Evolutionary conservation across 2,888 invertebrate species (phyloP).

Genomic region (Tillus elongatus): DNA sequence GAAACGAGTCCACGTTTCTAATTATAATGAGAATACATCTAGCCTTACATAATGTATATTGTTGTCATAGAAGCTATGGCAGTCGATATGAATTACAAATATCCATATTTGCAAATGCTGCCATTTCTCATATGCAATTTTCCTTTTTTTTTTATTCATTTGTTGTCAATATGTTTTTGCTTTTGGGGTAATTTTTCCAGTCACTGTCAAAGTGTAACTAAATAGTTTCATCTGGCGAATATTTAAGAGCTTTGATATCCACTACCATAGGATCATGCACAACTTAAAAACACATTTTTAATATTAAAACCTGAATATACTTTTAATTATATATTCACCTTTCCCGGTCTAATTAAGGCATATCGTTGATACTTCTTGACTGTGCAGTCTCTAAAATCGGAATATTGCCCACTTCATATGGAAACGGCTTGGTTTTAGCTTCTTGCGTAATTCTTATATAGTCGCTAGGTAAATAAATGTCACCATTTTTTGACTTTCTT

Average conservation of each 20-base stretch:
- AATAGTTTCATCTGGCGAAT: background rate
- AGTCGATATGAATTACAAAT: too few relatives aligned
- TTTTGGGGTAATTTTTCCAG: background rate
- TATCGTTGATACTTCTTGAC: background rate
- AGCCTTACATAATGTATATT: too few relatives aligned
- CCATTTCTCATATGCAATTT: background rate
- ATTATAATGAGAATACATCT: too few relatives aligned
- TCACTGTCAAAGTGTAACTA: background rate
- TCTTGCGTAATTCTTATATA: background rate
- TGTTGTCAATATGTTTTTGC: background rate
- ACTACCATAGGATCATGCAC: background rate
- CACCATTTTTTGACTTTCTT: background rate
- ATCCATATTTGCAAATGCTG: background rate
- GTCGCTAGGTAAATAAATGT: conserved; percentile 1
- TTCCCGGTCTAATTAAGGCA: background rate
- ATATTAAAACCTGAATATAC: too few relatives aligned
- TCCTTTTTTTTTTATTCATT: background rate
- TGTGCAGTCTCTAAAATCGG: background rate
- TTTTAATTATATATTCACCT: too few relatives aligned
- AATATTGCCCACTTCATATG: background rate
- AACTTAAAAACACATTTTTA: too few relatives aligned
- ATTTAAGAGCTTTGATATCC: background rate
- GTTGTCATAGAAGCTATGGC: too few relatives aligned
- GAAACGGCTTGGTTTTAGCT: background rate
- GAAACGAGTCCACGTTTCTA: too few relatives aligned